phyloP scores from a whole-genome alignment of 2,888 invertebrate species.

The Oscheius onirici region DNA sequence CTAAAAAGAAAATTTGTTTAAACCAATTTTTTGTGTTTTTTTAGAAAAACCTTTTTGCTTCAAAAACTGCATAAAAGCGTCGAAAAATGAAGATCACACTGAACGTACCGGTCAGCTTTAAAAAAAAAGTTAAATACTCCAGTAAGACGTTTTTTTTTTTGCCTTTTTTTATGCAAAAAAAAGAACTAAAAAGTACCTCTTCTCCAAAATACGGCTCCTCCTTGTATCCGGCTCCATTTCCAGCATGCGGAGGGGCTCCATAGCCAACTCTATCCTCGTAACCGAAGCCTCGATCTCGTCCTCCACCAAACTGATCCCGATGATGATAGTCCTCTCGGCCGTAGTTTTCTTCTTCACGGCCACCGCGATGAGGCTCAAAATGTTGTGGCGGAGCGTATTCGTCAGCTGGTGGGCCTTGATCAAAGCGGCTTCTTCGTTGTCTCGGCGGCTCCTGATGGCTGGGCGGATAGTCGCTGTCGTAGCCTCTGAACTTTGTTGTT shows the following conservation, averaged over 20 bases:
- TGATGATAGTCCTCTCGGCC: background rate
- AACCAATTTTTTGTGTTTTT: too few relatives aligned
- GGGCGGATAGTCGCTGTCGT: too few relatives aligned
- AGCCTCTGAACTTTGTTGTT: too few relatives aligned
- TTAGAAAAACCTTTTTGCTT: too few relatives aligned
- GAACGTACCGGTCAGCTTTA: too few relatives aligned
- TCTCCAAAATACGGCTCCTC: slow-evolving; percentile 8
- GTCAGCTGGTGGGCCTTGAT: slow-evolving; percentile 14
- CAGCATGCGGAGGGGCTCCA: background rate
- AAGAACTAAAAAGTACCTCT: background rate
- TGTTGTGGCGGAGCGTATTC: background rate
- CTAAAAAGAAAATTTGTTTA: background rate
- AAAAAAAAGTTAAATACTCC: too few relatives aligned
- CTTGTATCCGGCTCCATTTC: background rate
- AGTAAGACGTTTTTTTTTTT: too few relatives aligned
- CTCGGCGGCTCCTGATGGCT: background rate
- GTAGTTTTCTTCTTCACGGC: background rate
- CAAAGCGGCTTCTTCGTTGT: slow-evolving; percentile 9
- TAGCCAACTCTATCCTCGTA: background rate
- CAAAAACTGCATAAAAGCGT: too few relatives aligned
- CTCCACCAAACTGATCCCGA: background rate
- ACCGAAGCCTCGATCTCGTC: background rate
- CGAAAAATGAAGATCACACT: too few relatives aligned
- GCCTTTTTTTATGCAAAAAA: background rate
- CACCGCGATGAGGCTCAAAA: background rate